phyloP scores from a whole-genome alignment of 1,140 invertebrate genomes.

The Cylas formicarius region DNA sequence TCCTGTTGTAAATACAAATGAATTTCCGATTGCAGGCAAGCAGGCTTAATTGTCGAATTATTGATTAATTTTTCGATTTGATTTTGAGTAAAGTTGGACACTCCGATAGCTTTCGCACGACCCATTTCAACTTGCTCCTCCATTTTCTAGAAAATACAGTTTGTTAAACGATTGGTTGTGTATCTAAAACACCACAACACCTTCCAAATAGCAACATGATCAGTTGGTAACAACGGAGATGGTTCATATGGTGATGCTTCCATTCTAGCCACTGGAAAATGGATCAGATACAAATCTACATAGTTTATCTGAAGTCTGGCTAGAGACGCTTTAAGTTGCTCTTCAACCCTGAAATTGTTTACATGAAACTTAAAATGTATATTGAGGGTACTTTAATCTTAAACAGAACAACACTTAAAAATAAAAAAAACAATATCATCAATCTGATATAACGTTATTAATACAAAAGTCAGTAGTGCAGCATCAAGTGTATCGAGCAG shows the following conservation, averaged over 20 bases:
- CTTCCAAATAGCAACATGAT: conserved; percentile 65
- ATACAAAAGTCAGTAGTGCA: no score
- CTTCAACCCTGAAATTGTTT: no score
- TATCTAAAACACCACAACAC: no score
- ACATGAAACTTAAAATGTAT: no score
- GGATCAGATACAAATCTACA: conserved; percentile 76
- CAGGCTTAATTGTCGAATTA: conserved; percentile 57
- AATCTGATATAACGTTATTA: no score
- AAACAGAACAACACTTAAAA: no score
- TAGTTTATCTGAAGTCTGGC: conserved; percentile 65
- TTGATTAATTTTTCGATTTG: conserved; percentile 60
- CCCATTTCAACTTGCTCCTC: conserved; percentile 61
- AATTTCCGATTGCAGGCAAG: conserved; percentile 69
- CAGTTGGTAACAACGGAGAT: conserved; percentile 51
- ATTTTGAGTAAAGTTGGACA: conserved; percentile 70
- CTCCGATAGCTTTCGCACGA: conserved; percentile 57
- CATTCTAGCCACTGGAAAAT: conserved; percentile 63
- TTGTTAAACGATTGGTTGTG: no score
- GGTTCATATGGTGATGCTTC: no score
- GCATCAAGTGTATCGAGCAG: no score
- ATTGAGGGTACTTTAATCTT: no score
- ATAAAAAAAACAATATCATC: no score
- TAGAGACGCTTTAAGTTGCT: conserved; percentile 69
- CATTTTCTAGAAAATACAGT: conserved; percentile 50
- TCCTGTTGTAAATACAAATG: conserved; percentile 77